Conservation (phyloP, 2,888 invertebrate genomes). For the Latrodectus elegans region DNA sequence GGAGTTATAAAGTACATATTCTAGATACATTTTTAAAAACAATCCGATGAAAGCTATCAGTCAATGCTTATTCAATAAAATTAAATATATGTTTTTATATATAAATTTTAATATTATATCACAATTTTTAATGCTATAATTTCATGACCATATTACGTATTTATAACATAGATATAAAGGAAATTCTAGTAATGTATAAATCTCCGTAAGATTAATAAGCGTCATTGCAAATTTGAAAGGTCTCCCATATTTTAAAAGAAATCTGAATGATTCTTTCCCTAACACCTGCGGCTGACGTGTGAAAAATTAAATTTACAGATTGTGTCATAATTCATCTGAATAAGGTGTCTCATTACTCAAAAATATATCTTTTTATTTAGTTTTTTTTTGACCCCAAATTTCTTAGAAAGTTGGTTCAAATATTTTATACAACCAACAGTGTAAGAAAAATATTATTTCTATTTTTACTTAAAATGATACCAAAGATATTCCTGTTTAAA, state of each 20-base stretch:
- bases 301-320: constrained; percentile 66
- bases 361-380: constrained; percentile 27
- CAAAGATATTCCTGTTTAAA: too few relatives aligned
- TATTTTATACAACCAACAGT: not conserved
- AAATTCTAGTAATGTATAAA: constrained; percentile 34
- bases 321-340: constrained; percentile 64
- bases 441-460: too few relatives aligned
- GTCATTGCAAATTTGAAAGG: constrained; percentile 36
- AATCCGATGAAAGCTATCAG: too few relatives aligned
- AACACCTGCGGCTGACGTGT: constrained; percentile 65
- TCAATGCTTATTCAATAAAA: too few relatives aligned
- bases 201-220: constrained; percentile 58
- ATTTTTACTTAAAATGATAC: too few relatives aligned
- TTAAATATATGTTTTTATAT: too few relatives aligned
- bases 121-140: too few relatives aligned
- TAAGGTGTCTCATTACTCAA: constrained; percentile 57
- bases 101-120: too few relatives aligned
- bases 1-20: too few relatives aligned
- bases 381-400: not conserved
- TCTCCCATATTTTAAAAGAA: constrained; percentile 55
- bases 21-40: too few relatives aligned
- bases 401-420: constrained; percentile 1
- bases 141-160: too few relatives aligned
- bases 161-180: constrained; percentile 9
- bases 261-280: constrained; percentile 39